Conservation (phyloP, 2,888 invertebrate species). For the Sabellastarte sp. region DNA sequence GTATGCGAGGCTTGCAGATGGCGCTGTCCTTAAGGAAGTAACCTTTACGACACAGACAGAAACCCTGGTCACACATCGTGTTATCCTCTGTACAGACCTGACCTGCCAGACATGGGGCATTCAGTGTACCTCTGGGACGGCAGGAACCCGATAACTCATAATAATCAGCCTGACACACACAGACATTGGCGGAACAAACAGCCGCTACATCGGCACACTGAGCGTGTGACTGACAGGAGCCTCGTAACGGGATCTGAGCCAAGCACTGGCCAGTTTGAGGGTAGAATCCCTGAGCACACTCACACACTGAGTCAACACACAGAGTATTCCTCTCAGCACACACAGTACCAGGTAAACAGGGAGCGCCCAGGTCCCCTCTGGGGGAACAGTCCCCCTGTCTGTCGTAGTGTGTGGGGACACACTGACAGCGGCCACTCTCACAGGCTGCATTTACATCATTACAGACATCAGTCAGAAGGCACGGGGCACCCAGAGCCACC, state of each 20-base stretch:
- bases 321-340: slow-evolving; percentile 8
- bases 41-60: slow-evolving; percentile 18
- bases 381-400: slow-evolving; percentile 12
- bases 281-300: slow-evolving; percentile 9
- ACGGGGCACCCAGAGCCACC: slow-evolving; percentile 11
- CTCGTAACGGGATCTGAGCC: slow-evolving; percentile 8
- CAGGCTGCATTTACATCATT: slow-evolving; percentile 18
- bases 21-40: slow-evolving; percentile 21
- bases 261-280: slow-evolving; percentile 6
- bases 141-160: slow-evolving; percentile 14
- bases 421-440: slow-evolving; percentile 11
- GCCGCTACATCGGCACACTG: slow-evolving; percentile 15
- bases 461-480: slow-evolving; percentile 8
- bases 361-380: slow-evolving; percentile 12
- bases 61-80: slow-evolving; percentile 17
- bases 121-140: slow-evolving; percentile 20
- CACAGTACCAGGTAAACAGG: slow-evolving; percentile 10
- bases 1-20: slow-evolving; percentile 19
- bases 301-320: slow-evolving; percentile 10
- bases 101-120: slow-evolving; percentile 21
- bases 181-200: slow-evolving; percentile 9
- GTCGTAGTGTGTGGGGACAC: slow-evolving; percentile 12
- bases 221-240: slow-evolving; percentile 8
- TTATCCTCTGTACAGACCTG: slow-evolving; percentile 15
- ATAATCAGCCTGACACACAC: slow-evolving; percentile 14